Evolutionary conservation across 2,888 invertebrate species (phyloP), one percentile per base, ranked within the genome.

Genomic region (Harpagoxenus sublaevis): DNA sequence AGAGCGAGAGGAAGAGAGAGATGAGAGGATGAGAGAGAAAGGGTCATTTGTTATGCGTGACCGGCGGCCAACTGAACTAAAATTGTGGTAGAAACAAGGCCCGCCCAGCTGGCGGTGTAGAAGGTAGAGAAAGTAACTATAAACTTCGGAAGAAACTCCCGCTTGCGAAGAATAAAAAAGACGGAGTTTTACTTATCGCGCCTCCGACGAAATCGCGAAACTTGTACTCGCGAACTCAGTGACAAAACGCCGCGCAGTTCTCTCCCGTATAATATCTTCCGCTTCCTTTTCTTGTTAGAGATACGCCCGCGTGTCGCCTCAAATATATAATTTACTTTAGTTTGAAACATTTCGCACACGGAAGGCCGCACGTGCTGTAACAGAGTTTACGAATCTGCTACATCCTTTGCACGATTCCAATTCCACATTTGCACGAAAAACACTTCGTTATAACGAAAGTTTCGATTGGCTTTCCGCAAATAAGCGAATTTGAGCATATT

Each of bases 41-140:
- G 89, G 87, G 87, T 91, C 91, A 90, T 93, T 93, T 93, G 93
- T 93, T 93, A 93, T 93, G 93, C 93, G 91, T 92, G 92, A 93
- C 92, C 92, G 88, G 91, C 91, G 91, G 87, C 90, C 92, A 88
- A 92, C 91, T 84, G 91, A 93, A 93, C 91, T 91, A 89, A 93
- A 92, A 93, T 93, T 92, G 92, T 88, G 86, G 84, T 83, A 84
- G 89, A 87, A 90, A 92, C 90, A 90, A 91, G 90, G 88, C 82
- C 86, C 86, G 89, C 71, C 86, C 65, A 88, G 85, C 74, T 86
- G 85, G 85, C 74, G 87, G 74, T 42, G 60, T 28, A 65, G 84
- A 88, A 88, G 88, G 70, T 57, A 87, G 87, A 84, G 90, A 92
- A 92, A 92, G 79, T 79, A 71, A 79, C 92, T 93, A 93, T 90